Conservation (phyloP, 2,113 vertebrate species). For the Oryzias woworae region DNA sequence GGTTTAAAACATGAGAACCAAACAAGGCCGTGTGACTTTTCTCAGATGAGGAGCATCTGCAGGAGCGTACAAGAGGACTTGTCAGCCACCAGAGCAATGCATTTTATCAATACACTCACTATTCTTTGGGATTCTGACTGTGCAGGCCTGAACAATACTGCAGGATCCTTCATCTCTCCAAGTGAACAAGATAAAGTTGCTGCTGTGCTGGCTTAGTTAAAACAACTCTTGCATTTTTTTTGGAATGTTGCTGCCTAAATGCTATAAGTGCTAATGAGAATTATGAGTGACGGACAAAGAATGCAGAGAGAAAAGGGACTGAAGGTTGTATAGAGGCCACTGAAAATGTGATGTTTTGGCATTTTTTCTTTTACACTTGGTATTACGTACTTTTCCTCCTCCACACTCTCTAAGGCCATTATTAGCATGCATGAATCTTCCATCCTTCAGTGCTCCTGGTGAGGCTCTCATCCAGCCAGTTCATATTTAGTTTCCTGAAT, state of each 20-base stretch:
- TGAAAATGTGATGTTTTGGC: slow-evolving; percentile 10
- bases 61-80: slow-evolving; percentile 32
- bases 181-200: slow-evolving; percentile 60
- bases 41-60: neutral
- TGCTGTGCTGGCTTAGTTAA: slow-evolving; percentile 36
- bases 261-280: slow-evolving; percentile 13
- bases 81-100: slow-evolving; percentile 46
- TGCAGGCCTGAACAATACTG: slow-evolving; percentile 47
- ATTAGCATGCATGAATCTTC: slow-evolving; percentile 54
- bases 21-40: neutral
- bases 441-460: slow-evolving; percentile 33
- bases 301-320: neutral
- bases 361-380: slow-evolving; percentile 10
- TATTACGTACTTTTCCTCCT: slow-evolving; percentile 13
- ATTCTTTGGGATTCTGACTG: slow-evolving; percentile 35
- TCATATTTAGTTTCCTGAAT: slow-evolving; percentile 67
- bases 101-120: slow-evolving; percentile 66
- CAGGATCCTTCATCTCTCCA: slow-evolving; percentile 34
- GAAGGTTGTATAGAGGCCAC: slow-evolving; percentile 7
- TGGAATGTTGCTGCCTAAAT: slow-evolving; percentile 4
- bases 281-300: slow-evolving; percentile 17
- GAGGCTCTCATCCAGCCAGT: slow-evolving; percentile 45
- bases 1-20: neutral
- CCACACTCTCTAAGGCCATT: slow-evolving; percentile 32
- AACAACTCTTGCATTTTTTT: slow-evolving; percentile 26